phyloP scores from a whole-genome alignment of 2,888 invertebrate genomes.

The Entomobrya multifasciata region DNA sequence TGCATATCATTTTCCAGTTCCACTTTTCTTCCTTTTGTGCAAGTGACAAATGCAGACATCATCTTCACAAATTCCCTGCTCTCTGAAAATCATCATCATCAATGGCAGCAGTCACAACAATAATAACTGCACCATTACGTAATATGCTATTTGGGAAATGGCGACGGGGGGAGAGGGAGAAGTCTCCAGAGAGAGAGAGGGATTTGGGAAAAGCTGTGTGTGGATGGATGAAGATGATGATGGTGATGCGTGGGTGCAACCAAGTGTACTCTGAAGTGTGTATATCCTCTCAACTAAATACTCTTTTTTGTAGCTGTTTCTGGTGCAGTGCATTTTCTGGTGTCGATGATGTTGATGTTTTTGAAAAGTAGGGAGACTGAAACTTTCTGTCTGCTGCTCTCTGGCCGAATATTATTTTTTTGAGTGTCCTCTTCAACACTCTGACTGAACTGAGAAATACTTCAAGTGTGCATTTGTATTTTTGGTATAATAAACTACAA shows the following conservation, averaged over 20 bases:
- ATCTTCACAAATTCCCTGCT: slow-evolving; percentile 10
- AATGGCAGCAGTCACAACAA: slow-evolving; percentile 4
- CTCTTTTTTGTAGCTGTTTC: not conserved
- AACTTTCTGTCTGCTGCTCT: no score
- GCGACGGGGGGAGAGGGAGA: slow-evolving; percentile 32
- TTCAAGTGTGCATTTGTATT: slow-evolving; percentile 28
- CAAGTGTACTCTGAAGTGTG: slow-evolving; percentile 34
- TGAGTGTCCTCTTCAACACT: slow-evolving; percentile 47
- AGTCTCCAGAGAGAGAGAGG: slow-evolving; percentile 19
- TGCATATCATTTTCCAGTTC: slow-evolving; percentile 64
- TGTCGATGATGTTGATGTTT: slow-evolving; percentile 17
- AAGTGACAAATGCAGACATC: slow-evolving; percentile 66
- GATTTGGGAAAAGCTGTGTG: no score
- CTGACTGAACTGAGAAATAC: no score
- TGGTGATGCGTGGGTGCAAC: slow-evolving; percentile 66
- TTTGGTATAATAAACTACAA: not conserved
- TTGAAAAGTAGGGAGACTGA: not conserved
- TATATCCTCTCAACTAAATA: slow-evolving; percentile 37
- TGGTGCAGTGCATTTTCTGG: slow-evolving; percentile 23
- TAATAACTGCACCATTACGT: slow-evolving; percentile 55
- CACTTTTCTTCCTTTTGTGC: slow-evolving; percentile 55
- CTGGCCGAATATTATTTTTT: slow-evolving; percentile 10
- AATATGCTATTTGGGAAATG: slow-evolving; percentile 39
- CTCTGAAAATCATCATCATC: slow-evolving; percentile 13
- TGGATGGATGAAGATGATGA: slow-evolving; percentile 10